Conservation (phyloP, 2,113 vertebrate genomes). For the Ivindomyrus marchei region DNA sequence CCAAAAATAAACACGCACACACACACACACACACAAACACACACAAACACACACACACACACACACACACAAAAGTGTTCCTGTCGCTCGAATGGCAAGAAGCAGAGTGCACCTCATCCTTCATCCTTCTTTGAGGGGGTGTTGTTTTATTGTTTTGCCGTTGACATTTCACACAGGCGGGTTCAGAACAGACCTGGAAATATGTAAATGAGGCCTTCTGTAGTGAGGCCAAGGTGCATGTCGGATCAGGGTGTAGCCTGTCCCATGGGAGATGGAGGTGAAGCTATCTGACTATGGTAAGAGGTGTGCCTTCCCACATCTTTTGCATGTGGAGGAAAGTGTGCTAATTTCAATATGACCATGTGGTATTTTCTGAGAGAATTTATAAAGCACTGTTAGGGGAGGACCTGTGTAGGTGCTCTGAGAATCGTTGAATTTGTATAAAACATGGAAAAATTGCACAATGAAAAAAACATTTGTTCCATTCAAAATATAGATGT, state of each 20-base stretch:
- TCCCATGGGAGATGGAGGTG: neutral
- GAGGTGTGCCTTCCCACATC: neutral
- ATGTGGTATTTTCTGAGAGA: neutral
- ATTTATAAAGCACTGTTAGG: neutral
- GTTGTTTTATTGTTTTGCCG: neutral
- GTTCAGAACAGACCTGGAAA: neutral
- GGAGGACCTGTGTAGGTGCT: neutral
- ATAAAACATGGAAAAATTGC: neutral
- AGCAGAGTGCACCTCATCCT: neutral
- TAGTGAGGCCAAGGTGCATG: too few species aligned
- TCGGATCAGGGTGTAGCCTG: too few species aligned
- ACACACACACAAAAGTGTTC: neutral
- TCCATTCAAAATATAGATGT: neutral
- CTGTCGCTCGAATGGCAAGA: neutral
- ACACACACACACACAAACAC: neutral
- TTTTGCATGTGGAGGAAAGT: neutral
- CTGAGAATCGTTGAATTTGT: neutral
- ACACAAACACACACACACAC: neutral
- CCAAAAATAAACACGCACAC: neutral
- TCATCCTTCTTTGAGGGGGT: neutral
- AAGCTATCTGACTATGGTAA: neutral
- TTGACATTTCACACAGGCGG: neutral
- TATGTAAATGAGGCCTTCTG: constrained; percentile 5
- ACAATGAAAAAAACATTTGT: neutral
- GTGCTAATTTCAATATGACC: neutral